phyloP scores from a whole-genome alignment of 2,113 vertebrate species.

The Myiozetetes cayanensis region DNA sequence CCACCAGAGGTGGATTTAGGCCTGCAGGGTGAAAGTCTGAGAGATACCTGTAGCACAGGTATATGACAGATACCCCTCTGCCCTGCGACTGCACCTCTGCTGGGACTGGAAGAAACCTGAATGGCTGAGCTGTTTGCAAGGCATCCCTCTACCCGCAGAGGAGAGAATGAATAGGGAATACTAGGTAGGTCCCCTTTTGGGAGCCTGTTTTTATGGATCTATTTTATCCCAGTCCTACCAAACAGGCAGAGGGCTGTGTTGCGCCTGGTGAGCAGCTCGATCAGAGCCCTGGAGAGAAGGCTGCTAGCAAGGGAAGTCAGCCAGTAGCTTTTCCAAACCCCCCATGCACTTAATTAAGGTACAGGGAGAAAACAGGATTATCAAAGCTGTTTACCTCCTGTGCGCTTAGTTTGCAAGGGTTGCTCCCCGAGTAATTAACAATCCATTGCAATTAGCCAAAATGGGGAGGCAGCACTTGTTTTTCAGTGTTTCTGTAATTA shows the following conservation, averaged over 20 bases:
- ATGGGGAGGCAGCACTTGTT: not conserved
- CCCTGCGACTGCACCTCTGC: not conserved
- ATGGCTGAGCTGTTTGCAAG: not conserved
- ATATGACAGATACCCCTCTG: not conserved
- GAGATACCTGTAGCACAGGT: not conserved
- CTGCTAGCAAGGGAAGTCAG: not conserved
- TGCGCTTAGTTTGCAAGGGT: not conserved
- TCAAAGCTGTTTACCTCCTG: not conserved
- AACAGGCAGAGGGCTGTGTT: not conserved
- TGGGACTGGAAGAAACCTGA: not conserved
- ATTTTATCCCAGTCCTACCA: not conserved
- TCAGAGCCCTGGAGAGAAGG: not conserved
- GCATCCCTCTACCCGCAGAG: not conserved
- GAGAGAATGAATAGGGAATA: not conserved
- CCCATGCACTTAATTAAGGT: not conserved
- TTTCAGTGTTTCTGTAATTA: not conserved
- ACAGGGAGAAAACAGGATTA: not conserved
- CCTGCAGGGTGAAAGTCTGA: not conserved
- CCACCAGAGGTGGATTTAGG: not conserved
- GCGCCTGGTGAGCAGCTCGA: not conserved
- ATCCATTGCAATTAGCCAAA: constrained; percentile 2
- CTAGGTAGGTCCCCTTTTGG: not conserved
- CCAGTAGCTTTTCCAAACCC: not conserved
- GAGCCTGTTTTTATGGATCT: not conserved
- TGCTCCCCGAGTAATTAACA: not conserved